A percentile compares a stretch with the other conserved stretches of the same genome.
phyloP scores from a whole-genome alignment of 2,113 vertebrate species.

The Merops nubicus region DNA sequence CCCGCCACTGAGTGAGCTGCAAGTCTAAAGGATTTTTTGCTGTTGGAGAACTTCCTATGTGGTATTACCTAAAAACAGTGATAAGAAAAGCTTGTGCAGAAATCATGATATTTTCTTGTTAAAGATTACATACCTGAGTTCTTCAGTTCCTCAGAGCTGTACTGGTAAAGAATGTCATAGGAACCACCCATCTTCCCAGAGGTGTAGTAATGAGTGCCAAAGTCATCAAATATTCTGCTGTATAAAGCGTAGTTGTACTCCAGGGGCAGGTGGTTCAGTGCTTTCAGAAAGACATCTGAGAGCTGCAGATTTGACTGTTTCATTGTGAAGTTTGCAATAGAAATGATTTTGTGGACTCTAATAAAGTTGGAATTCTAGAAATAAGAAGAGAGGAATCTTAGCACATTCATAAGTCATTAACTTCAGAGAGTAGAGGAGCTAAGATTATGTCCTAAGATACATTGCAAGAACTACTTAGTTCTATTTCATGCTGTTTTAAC shows the following conservation, averaged over 20 bases:
- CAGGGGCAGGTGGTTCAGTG: conserved; percentile 86
- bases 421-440: background rate
- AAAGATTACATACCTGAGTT: conserved; percentile 79
- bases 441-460: background rate
- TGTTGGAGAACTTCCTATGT: background rate
- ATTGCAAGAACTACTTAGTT: background rate
- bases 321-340: conserved; percentile 85
- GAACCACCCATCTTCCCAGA: conserved; percentile 87
- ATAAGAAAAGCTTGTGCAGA: background rate
- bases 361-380: conserved; percentile 88
- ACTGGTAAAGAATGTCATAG: conserved; percentile 94
- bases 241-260: conserved; percentile 92
- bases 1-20: background rate
- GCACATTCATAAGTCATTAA: background rate
- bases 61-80: background rate
- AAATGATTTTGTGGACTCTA: conserved; percentile 86
- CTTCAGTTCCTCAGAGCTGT: conserved; percentile 80
- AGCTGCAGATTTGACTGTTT: conserved; percentile 82
- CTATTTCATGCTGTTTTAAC: background rate
- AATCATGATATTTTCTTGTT: background rate
- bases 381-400: background rate
- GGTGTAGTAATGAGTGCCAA: conserved; percentile 92
- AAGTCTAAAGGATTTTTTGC: background rate
- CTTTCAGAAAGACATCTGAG: conserved; percentile 84
- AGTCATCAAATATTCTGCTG: conserved; percentile 88